These are phyloP conservation scores for Gambusia yucatana DNA, from an alignment of 2,797 vertebrate genomes.

Conservation along the genomic window DNA sequence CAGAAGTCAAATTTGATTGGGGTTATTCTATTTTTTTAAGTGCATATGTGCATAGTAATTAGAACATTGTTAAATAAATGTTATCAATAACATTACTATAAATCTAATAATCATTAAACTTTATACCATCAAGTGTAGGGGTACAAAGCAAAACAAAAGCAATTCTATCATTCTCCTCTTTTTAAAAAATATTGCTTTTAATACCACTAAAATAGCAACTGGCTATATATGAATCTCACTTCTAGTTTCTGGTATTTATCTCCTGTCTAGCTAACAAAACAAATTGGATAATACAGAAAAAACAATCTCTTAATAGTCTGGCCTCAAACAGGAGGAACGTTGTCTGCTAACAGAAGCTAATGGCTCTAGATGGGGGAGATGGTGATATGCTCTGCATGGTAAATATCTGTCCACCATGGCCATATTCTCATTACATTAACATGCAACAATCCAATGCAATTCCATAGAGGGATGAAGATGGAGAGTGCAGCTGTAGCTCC, in stretches of 20 bases:
- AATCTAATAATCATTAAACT: not conserved
- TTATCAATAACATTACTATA: not conserved
- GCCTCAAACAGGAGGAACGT: slow-evolving; percentile 49
- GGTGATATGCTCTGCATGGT: slow-evolving; percentile 55
- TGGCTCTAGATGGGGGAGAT: slow-evolving; percentile 42
- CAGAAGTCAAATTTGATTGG: not conserved
- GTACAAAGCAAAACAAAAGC: not conserved
- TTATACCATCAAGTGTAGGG: not conserved
- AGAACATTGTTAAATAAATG: not conserved
- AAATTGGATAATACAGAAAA: slow-evolving; percentile 55
- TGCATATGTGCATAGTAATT: not conserved
- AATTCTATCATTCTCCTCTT: not conserved
- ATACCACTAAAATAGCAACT: not conserved
- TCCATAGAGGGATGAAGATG: slow-evolving; percentile 60
- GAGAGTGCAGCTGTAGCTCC: slow-evolving; percentile 32
- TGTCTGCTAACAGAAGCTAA: slow-evolving; percentile 47
- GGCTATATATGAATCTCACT: slow-evolving; percentile 18
- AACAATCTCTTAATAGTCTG: slow-evolving; percentile 29
- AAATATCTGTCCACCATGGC: slow-evolving; percentile 56
- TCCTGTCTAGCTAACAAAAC: slow-evolving; percentile 57
- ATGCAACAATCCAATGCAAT: slow-evolving; percentile 54
- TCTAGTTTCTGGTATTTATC: slow-evolving; percentile 62
- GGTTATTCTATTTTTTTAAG: not conserved
- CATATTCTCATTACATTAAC: slow-evolving; percentile 48
- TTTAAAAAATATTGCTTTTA: not conserved